Base-by-base conservation (phyloP, 1,140 invertebrate species). In the Pogonus chalceus region DNA sequence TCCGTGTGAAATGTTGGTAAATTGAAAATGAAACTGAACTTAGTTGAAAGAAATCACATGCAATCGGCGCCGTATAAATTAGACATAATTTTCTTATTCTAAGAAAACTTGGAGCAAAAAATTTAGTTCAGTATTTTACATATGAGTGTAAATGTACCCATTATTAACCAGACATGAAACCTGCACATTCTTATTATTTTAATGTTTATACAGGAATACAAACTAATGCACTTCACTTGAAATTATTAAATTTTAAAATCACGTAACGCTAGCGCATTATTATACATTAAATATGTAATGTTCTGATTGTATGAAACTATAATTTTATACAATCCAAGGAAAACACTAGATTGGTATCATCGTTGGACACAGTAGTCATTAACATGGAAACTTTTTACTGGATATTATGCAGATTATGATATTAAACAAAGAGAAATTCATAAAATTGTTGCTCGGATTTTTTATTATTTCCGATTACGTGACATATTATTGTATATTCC, bases 51-150 rank as follows among this genome's bases (percentile, higher is more conserved):
- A 43, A 43, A 43, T 43, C 18, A 18, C 37, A 43, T 43, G 37
- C 37, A 18, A 43, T 43, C 37, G 37, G 18, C 37, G 18, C 37
- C 18, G 37, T 43, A 43, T 43, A 43, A 43, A 43, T 43, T 43
- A 43, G 37, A 43, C 37, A 43, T 43, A 43, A 43, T 43, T 43
- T 43, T 43, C 37, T 43, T 12, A 10, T 43, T 43, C 37, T 16
- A 4, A 43, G 37, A 43, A 43, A 43, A 4, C 3, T 9, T 10
- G 3, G 4, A 43, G 18, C 9, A 43, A 43, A 43, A 43, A n/a
- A 7, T 12, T 10, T 12, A 18, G 37, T 12, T 16, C 7, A 43
- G 9, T 43, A 43, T 43, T n/a, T 43, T 43, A 43, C 37, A 43
- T 43, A 43, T 18, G 37, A 43, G 37, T 43, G 18, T 43, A 43